These are phyloP conservation scores for Gasteruption jaculator DNA, from an alignment of 2,888 invertebrate species.

Conservation along the genomic window DNA sequence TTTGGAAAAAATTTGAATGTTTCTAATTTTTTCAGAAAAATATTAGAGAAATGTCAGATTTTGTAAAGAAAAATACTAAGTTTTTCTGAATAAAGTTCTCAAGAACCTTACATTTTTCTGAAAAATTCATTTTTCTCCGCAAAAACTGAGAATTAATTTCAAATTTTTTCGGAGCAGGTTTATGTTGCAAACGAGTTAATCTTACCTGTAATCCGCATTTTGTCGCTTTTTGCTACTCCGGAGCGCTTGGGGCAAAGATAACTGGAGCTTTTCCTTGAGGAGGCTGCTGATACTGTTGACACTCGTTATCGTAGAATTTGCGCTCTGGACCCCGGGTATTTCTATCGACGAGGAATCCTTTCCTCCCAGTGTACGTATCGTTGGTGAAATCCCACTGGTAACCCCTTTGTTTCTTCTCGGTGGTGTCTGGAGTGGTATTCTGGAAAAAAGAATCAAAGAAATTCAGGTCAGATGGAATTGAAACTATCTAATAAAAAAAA, in stretches of 20 bases:
- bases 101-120: too few species aligned
- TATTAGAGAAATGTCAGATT: too few species aligned
- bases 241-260: slow-evolving; percentile 45
- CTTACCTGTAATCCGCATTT: slow-evolving; percentile 46
- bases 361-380: slow-evolving; percentile 55
- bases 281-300: slow-evolving; percentile 81
- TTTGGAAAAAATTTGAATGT: too few species aligned
- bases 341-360: slow-evolving; percentile 56
- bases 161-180: too few species aligned
- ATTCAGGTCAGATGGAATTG: too few species aligned
- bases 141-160: too few species aligned
- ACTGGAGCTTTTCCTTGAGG: slow-evolving; percentile 78
- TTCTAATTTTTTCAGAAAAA: too few species aligned
- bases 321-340: slow-evolving; percentile 60
- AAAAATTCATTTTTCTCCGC: too few species aligned
- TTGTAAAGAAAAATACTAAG: too few species aligned
- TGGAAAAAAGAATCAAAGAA: slow-evolving; percentile 42
- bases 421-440: slow-evolving; percentile 62
- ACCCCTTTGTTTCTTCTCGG: slow-evolving; percentile 61
- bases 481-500: too few species aligned
- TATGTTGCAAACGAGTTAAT: too few species aligned
- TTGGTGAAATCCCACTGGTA: slow-evolving; percentile 57
- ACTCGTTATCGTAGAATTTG: slow-evolving; percentile 76
- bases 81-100: too few species aligned
- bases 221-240: slow-evolving; percentile 44